Conservation (phyloP, 2,888 invertebrate species). For the Drosophila melanosoma region DNA sequence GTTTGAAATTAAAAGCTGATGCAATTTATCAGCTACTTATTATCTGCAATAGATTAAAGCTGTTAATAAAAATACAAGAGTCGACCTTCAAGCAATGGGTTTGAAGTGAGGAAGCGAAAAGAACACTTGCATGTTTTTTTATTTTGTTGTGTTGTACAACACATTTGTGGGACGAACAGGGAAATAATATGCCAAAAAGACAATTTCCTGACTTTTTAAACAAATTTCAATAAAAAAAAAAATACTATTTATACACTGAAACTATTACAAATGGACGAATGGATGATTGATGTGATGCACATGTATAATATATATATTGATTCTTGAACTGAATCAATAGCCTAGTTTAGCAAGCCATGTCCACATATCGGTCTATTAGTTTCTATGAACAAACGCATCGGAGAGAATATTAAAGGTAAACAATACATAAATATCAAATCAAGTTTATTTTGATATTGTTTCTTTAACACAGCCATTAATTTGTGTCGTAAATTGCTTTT, state of each 20-base stretch:
- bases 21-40: slow-evolving; percentile 55
- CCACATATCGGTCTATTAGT: background rate
- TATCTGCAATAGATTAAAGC: slow-evolving; percentile 31
- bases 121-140: slow-evolving; percentile 22
- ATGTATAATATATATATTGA: background rate
- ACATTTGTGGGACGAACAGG: background rate
- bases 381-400: background rate
- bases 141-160: slow-evolving; percentile 7
- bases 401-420: background rate
- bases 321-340: background rate
- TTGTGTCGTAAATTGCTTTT: background rate
- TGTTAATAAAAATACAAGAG: slow-evolving; percentile 6
- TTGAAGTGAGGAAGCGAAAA: slow-evolving; percentile 31
- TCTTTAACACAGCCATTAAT: background rate
- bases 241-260: background rate
- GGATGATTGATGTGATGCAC: background rate
- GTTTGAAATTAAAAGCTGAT: slow-evolving; percentile 55
- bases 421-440: background rate
- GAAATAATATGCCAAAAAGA: background rate
- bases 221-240: background rate
- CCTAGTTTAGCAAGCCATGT: background rate
- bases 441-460: background rate
- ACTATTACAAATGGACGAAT: background rate
- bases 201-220: slow-evolving; percentile 13
- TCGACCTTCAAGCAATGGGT: slow-evolving; percentile 28